Percentiles rank a stretch among this genome's conserved stretches.
These are phyloP conservation scores for Megaptera novaeangliae DNA, from an alignment of 2,113 vertebrate genomes.

Conservation along the genomic window DNA sequence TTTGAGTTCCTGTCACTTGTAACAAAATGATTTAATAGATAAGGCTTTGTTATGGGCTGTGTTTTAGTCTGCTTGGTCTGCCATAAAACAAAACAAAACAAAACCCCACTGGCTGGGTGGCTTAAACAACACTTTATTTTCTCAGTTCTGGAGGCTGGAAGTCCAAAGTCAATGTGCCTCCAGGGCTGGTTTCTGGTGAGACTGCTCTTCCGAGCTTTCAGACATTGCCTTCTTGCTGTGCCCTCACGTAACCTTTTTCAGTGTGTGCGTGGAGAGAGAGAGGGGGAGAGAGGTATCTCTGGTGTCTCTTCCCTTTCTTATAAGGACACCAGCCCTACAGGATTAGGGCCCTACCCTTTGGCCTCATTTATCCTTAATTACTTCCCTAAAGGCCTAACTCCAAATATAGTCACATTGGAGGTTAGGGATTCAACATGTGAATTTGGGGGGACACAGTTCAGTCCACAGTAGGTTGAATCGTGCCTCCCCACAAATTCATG, in stretches of 20 bases:
- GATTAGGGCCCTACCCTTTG: background rate
- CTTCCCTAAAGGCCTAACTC: background rate
- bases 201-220: too few species aligned
- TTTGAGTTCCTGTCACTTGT: background rate
- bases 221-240: background rate
- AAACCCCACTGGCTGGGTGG: rapidly evolving
- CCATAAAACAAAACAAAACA: background rate
- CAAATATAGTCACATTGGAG: background rate
- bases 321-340: background rate
- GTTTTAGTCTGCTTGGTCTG: background rate
- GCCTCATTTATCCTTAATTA: background rate
- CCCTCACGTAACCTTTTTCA: background rate
- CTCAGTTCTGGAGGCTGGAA: background rate
- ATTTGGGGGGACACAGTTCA: background rate
- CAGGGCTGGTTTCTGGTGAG: background rate
- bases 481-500: background rate
- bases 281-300: background rate
- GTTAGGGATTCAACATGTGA: too few species aligned
- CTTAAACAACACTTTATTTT: background rate
- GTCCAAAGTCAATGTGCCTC: background rate
- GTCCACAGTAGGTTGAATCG: background rate
- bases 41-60: background rate
- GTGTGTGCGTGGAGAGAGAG: background rate
- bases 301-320: background rate
- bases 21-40: background rate